These are phyloP conservation scores for Anomalospiza imberbis DNA, from an alignment of 2,797 vertebrate genomes.

Conservation along the genomic window DNA sequence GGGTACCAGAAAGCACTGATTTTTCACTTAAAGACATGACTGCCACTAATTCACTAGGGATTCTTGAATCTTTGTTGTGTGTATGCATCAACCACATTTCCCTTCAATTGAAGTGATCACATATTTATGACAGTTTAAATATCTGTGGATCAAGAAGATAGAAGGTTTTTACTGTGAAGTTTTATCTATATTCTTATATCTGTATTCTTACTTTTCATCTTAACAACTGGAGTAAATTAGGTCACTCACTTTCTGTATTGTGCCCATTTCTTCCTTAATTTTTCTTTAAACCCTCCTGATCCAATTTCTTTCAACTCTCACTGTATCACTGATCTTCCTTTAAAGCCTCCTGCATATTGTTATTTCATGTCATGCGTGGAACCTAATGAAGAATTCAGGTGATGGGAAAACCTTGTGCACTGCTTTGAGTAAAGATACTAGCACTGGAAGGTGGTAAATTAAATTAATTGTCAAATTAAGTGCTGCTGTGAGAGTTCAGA, in stretches of 20 bases:
- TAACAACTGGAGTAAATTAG: background rate
- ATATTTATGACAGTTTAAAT: background rate
- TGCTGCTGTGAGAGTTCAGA: background rate
- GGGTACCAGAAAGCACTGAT: background rate
- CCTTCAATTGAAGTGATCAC: background rate
- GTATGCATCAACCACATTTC: background rate
- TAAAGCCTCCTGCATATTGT: background rate
- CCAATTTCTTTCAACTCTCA: background rate
- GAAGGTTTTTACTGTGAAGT: background rate
- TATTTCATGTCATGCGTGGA: background rate
- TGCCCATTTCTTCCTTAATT: background rate
- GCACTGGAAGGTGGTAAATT: background rate
- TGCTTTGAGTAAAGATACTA: background rate
- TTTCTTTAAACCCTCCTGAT: background rate
- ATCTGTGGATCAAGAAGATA: background rate
- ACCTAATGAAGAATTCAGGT: background rate
- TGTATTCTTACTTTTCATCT: background rate
- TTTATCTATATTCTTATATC: background rate
- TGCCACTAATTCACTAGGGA: background rate
- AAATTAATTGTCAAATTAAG: slow-evolving; percentile 21
- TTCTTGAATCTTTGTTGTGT: background rate
- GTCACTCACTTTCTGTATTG: background rate
- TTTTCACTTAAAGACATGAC: background rate
- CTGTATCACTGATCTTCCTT: background rate
- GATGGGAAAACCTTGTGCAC: background rate